These are phyloP conservation scores for Percina caprodes DNA, from an alignment of 2,113 vertebrate genomes.

Conservation along the genomic window DNA sequence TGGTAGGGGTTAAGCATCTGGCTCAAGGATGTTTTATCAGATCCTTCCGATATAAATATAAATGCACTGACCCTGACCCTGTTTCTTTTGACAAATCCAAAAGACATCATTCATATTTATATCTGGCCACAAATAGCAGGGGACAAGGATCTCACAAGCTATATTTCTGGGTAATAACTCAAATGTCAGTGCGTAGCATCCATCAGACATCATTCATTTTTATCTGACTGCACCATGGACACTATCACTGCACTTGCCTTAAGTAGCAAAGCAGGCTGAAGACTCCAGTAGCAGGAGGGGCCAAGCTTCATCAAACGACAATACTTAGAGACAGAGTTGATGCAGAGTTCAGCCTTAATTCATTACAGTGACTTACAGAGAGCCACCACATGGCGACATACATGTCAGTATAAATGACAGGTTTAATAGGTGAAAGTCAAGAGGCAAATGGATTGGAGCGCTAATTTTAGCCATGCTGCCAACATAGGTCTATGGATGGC, in stretches of 20 bases:
- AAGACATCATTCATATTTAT: constrained; percentile 55
- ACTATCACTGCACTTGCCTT: constrained; percentile 25
- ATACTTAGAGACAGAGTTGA: constrained; percentile 38
- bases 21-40: constrained; percentile 36
- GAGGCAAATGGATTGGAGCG: background rate
- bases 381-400: background rate
- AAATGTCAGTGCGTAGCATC: constrained; percentile 20
- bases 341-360: constrained; percentile 31
- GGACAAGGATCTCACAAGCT: constrained; percentile 54
- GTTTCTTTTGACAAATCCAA: constrained; percentile 41
- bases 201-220: constrained; percentile 49
- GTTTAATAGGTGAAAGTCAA: constrained; percentile 6
- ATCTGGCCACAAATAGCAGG: constrained; percentile 13
- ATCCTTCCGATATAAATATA: background rate
- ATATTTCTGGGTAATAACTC: constrained; percentile 46
- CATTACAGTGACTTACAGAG: constrained; percentile 3
- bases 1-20: constrained; percentile 26
- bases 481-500: background rate
- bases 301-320: constrained; percentile 61
- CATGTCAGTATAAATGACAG: constrained; percentile 13
- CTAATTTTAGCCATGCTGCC: background rate
- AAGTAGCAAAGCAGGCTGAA: constrained; percentile 26
- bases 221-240: constrained; percentile 32
- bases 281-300: constrained; percentile 36
- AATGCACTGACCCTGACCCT: constrained; percentile 48